phyloP scores from a whole-genome alignment of 2,797 vertebrate species.

The Pterois miles region DNA sequence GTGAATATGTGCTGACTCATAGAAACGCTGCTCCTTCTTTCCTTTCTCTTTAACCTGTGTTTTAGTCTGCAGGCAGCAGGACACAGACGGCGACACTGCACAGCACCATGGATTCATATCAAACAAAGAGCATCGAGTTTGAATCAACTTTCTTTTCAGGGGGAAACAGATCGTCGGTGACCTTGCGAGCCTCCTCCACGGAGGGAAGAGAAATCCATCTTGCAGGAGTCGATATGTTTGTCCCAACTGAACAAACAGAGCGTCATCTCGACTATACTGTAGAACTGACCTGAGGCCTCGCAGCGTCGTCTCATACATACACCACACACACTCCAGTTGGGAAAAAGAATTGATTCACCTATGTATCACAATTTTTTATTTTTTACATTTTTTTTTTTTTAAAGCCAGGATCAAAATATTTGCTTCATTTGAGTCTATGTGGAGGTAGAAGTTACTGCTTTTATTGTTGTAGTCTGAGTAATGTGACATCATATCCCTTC shows the following conservation, averaged over 20 bases:
- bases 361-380: no score
- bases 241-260: neutral
- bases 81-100: neutral
- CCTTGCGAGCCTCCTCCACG: neutral
- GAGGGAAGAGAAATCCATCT: constrained; percentile 10
- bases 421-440: no score
- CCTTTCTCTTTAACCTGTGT: neutral
- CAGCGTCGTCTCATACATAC: fast-evolving
- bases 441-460: no score
- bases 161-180: neutral
- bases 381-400: no score
- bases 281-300: neutral
- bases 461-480: no score
- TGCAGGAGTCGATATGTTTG: neutral
- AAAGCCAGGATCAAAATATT: no score
- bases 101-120: neutral
- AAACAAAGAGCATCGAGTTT: neutral
- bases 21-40: neutral
- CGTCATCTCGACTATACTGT: neutral
- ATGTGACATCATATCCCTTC: no score
- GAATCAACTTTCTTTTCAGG: neutral
- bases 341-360: no score
- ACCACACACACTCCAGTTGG: no score
- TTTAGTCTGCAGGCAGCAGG: neutral
- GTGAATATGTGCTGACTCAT: constrained; percentile 26